phyloP scores from a whole-genome alignment of 2,888 invertebrate species.

The Cephus runcator region DNA sequence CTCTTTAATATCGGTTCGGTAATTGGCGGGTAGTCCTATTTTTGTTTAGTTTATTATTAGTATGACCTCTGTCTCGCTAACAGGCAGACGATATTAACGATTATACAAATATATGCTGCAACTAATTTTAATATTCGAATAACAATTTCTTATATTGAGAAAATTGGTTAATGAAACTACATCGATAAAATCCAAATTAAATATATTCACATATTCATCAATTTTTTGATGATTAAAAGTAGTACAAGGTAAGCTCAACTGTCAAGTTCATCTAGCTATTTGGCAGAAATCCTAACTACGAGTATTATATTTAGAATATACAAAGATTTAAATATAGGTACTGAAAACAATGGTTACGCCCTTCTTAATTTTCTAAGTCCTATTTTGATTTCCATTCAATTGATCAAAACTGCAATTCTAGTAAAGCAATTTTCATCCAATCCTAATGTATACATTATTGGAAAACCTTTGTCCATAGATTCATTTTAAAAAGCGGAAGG shows the following conservation, averaged over 20 bases:
- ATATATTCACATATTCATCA: neutral
- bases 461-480: too few relatives aligned
- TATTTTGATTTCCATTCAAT: too few relatives aligned
- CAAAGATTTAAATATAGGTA: neutral
- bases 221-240: neutral
- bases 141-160: neutral
- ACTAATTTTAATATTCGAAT: neutral
- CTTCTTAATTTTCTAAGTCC: too few relatives aligned
- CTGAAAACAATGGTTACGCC: too few relatives aligned
- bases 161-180: neutral
- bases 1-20: neutral
- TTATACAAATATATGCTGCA: neutral
- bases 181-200: neutral
- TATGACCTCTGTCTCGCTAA: neutral
- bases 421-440: too few relatives aligned
- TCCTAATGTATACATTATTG: too few relatives aligned
- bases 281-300: neutral
- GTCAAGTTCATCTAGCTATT: neutral
- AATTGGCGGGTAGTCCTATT: neutral
- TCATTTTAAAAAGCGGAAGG: too few relatives aligned
- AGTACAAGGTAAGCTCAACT: neutral
- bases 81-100: neutral
- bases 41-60: conserved; percentile 1
- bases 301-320: neutral
- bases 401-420: too few relatives aligned